Conservation (phyloP, 2,797 vertebrate species). For the Megaceryle alcyon region DNA sequence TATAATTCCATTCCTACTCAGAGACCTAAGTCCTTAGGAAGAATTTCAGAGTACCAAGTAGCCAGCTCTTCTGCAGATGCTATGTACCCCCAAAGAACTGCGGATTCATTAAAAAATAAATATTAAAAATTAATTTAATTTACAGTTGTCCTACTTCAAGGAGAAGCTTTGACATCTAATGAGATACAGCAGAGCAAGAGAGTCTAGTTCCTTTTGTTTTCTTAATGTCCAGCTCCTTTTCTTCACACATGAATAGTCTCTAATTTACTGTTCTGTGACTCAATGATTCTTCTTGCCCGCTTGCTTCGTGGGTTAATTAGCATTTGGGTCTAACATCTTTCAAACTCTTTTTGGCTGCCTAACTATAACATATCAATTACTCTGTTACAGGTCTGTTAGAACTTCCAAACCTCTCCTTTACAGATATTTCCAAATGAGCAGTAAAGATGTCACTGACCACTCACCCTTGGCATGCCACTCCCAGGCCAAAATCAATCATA, state of each 20-base stretch:
- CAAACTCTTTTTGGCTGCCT: not conserved
- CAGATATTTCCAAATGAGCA: not conserved
- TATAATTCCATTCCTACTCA: not conserved
- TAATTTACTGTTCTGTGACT: not conserved
- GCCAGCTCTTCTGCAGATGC: not conserved
- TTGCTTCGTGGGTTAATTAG: not conserved
- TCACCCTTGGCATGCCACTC: not conserved
- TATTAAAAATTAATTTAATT: not conserved
- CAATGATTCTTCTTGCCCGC: not conserved
- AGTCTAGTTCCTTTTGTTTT: not conserved
- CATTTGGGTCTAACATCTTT: not conserved
- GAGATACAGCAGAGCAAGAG: not conserved
- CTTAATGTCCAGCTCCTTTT: not conserved
- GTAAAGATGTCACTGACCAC: not conserved
- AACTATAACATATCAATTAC: not conserved
- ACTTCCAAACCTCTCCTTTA: not conserved
- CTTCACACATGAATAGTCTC: not conserved
- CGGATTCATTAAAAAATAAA: not conserved
- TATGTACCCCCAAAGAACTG: rapidly evolving
- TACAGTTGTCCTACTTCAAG: not conserved
- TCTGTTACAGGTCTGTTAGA: not conserved
- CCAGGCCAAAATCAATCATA: not conserved
- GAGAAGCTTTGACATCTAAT: not conserved
- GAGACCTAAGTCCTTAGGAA: not conserved
- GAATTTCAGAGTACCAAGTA: not conserved